Base-by-base conservation (phyloP, 2,113 vertebrate genomes). In the Varanus komodoensis region DNA sequence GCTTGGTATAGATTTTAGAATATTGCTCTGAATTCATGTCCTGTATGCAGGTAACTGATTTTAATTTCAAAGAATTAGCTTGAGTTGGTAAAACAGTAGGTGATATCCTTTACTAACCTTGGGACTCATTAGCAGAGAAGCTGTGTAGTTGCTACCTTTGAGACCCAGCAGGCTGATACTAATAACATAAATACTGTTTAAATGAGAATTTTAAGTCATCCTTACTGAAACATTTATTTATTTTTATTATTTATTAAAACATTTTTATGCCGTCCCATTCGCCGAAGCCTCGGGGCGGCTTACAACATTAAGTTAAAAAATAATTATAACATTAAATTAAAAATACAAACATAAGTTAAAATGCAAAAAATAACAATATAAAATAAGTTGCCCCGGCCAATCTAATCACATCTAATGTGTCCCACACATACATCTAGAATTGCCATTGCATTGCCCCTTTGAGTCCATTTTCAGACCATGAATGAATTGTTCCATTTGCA, bases 71-170 rank as follows among this genome's bases (percentile, higher is more conserved):
- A 87, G 74, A 86, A 69, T 87, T 77, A 88, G 77, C 87, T 89
- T 52, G 48, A 86, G 77, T 87, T 89, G 91, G 91, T 64, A 85
- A 75, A 89, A 48, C 17, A 81, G 91, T 74, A 94, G 88, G 86
- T 83, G 74, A 88, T 67, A 81, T 80, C 77, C 86, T 93, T 91
- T 88, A 78, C 74, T 91, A 90, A 94, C 86, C 87, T 89, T 90
- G 91, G 74, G 50, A 61, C 23, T 90, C 86, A 82, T 93, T 80
- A 57, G 27, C 29, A 83, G 84, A 82, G 91, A 92, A 93, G 69
- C 38, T 34, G 0, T 44, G 73, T 82, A 12, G 82, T 81, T 61
- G 82, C 83, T 61, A n/a, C 38, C 68, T 91, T 78, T 81, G 79
- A 92, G 73, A 88, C 38, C 38, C 38, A 67, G 32, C 78, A 87